A percentile compares a stretch with the other conserved stretches of the same genome.
Evolutionary conservation across 92 coral and sea anemone species (phyloP).

Genomic region (Phymanthus crucifer): DNA sequence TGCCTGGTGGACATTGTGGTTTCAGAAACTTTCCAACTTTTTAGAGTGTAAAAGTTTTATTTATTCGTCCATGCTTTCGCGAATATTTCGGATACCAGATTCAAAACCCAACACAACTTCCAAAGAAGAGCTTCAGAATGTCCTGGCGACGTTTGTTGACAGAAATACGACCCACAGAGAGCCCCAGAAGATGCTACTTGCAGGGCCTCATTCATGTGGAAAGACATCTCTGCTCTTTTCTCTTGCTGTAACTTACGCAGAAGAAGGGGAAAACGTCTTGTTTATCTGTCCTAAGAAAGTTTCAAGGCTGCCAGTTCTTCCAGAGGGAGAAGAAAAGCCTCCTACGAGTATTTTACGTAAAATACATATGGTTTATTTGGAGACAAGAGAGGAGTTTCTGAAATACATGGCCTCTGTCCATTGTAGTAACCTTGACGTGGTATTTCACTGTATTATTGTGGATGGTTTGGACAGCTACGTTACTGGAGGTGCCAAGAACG

Average conservation of each 20-base stretch:
- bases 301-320: conserved; percentile 65
- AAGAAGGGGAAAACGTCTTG: conserved; percentile 75
- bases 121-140: background rate
- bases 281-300: conserved; percentile 69
- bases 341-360: conserved; percentile 54
- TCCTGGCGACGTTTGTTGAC: conserved; percentile 35
- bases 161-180: conserved; percentile 8
- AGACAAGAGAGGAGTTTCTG: conserved; percentile 59
- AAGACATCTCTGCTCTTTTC: conserved; percentile 86
- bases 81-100: conserved; percentile 19
- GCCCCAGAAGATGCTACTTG: conserved; percentile 47
- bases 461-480: conserved; percentile 74
- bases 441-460: conserved; percentile 54
- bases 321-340: conserved; percentile 70
- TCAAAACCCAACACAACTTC: background rate
- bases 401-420: conserved; percentile 76
- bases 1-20: background rate
- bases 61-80: conserved; percentile 27
- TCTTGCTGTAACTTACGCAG: conserved; percentile 83
- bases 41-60: background rate
- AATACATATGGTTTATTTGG: conserved; percentile 79
- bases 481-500: conserved; percentile 61
- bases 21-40: background rate
- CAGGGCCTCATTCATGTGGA: conserved; percentile 73
- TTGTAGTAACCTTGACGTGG: conserved; percentile 23